Percentiles rank a stretch among this genome's conserved stretches.
Conservation (phyloP, 2,113 vertebrate genomes). For the Pachycephala philippinensis region DNA sequence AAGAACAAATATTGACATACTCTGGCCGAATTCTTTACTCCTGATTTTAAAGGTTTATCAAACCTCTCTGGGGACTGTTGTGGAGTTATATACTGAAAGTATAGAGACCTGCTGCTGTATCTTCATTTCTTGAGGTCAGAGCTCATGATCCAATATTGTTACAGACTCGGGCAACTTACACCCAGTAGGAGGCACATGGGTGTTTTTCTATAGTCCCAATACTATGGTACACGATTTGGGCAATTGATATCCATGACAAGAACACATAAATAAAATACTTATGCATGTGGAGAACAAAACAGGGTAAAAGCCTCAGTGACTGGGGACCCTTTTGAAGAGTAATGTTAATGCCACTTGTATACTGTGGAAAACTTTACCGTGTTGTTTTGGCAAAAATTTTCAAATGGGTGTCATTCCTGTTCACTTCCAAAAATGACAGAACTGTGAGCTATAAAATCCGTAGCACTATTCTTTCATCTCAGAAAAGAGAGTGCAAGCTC, state of each 20-base stretch:
- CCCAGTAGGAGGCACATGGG: not conserved
- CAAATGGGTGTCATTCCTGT: not conserved
- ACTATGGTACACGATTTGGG: rapidly evolving
- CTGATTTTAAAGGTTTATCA: not conserved
- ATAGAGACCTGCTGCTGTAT: not conserved
- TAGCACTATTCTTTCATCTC: not conserved
- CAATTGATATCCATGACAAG: not conserved
- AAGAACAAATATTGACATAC: not conserved
- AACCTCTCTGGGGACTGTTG: not conserved
- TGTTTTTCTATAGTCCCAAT: not conserved
- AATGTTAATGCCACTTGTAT: not conserved
- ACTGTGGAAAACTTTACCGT: not conserved
- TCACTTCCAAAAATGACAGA: not conserved
- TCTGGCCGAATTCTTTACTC: not conserved
- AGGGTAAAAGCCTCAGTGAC: not conserved
- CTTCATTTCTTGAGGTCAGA: not conserved
- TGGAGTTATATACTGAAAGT: not conserved
- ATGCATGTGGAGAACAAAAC: rapidly evolving
- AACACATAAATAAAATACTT: not conserved
- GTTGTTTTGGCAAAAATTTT: not conserved
- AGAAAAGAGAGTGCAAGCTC: not conserved
- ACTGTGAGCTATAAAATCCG: not conserved
- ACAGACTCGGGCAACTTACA: not conserved
- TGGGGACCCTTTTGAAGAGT: not conserved
- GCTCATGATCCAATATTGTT: not conserved